Conservation (phyloP, 2,888 invertebrate genomes). For the Tupiocoris notatus region DNA sequence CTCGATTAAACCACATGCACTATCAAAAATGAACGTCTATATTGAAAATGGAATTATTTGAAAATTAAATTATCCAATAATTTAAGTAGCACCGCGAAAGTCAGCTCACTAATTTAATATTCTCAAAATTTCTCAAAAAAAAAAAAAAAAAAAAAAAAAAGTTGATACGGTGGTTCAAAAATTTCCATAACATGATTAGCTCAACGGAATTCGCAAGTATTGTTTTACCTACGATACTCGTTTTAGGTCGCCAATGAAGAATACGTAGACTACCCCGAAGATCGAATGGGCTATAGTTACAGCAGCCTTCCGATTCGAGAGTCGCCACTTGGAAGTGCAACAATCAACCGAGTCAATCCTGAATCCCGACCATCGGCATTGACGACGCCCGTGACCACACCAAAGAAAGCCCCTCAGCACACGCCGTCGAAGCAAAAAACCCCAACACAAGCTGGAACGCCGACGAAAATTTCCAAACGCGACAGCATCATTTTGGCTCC, state of each 20-base stretch:
- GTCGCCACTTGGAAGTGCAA: slow-evolving; percentile 43
- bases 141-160: no score
- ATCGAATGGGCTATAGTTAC: slow-evolving; percentile 37
- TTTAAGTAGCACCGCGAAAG: no score
- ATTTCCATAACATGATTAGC: no score
- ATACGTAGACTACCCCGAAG: slow-evolving; percentile 45
- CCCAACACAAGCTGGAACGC: not conserved
- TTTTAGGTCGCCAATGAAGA: slow-evolving; percentile 41
- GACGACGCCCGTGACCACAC: slow-evolving; percentile 23
- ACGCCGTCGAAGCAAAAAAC: slow-evolving; percentile 17
- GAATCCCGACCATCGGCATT: not conserved
- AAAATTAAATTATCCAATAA: no score
- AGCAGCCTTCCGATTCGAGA: slow-evolving; percentile 30
- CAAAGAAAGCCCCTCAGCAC: slow-evolving; percentile 5
- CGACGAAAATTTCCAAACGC: slow-evolving; percentile 41
- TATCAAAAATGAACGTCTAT: no score
- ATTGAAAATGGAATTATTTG: no score
- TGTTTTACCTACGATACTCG: no score
- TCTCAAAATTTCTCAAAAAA: no score
- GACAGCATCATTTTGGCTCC: slow-evolving; percentile 44
- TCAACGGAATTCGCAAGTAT: no score
- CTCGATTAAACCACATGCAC: no score
- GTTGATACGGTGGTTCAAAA: no score
- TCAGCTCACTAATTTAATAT: no score
- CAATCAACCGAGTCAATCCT: slow-evolving; percentile 6